Base-by-base conservation (phyloP, 2,113 vertebrate genomes). In the Pseudorectes ferrugineus region DNA sequence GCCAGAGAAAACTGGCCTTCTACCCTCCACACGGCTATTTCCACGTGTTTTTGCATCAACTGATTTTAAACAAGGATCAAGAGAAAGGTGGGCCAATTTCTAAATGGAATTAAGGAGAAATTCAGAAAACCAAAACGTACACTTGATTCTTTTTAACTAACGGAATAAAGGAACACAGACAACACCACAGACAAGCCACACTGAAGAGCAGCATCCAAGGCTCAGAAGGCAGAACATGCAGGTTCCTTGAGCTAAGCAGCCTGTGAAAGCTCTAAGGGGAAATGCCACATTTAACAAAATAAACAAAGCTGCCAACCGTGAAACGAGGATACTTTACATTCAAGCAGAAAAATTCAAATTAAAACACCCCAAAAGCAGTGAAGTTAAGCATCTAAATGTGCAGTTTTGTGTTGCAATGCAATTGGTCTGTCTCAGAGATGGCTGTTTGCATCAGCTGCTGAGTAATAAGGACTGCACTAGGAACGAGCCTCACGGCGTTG, bases 231-330 rank as follows among this genome's bases (percentile, higher is more conserved):
- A 23, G 20, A 42, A 26, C 5, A 10, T 29, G 33, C 28, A 51
- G 16, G 29, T 66, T 79, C 33, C 67, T 31, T 10, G 54, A 66
- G 58, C 16, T 57, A 28, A 59, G 68, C 79, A 93, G 68, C 49
- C 46, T 22, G 10, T 14, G 45, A 85, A 83, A 57, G 71, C 71
- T 90, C 85, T 46, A 73, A 63, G 46, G 57, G 38, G 35, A 85
- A 90, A 95, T 29, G 29, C 46, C 38, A 57, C 8, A 26, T 94
- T 82, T 46, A 89, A 81, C 78, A 85, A 92, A 82, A 78, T 59
- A 95, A 90, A 92, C 40, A 87, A 51, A 89, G 55, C 36, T 57
- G 71, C 61, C 61, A 92, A 85, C 57, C 45, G 18, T 45, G 42
- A 82, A 88, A 85, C 10, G 11, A 92, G 45, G 76, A 85, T 24